phyloP scores from a whole-genome alignment of 2,888 invertebrate genomes.

The Beris morrisii region DNA sequence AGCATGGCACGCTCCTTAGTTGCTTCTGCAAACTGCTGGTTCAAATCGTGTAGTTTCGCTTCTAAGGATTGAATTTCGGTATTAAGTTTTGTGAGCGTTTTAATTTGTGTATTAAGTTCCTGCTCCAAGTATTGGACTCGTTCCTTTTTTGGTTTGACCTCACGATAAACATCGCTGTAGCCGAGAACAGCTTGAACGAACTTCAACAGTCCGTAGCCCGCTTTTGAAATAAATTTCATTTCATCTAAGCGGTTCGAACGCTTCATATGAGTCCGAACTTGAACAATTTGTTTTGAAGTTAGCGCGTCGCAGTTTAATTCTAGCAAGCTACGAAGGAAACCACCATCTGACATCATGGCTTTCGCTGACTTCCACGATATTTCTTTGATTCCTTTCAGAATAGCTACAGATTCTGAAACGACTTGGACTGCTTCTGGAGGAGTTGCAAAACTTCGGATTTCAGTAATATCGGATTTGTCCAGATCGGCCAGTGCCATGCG shows the following conservation, averaged over 20 bases:
- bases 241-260: conserved; percentile 72
- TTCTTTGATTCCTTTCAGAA: conserved; percentile 79
- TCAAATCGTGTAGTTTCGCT: conserved; percentile 67
- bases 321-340: conserved; percentile 75
- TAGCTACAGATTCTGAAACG: conserved; percentile 87
- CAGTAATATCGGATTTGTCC: conserved; percentile 88
- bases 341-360: conserved; percentile 89
- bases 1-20: conserved; percentile 61
- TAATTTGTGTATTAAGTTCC: conserved; percentile 65
- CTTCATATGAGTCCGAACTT: conserved; percentile 74
- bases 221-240: conserved; percentile 82
- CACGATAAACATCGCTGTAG: conserved; percentile 85
- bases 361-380: conserved; percentile 90
- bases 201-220: conserved; percentile 81
- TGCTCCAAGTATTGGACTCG: conserved; percentile 75
- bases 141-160: conserved; percentile 84
- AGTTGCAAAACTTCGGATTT: conserved; percentile 88
- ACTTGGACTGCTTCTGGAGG: conserved; percentile 88
- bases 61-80: conserved; percentile 74
- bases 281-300: conserved; percentile 69
- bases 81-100: conserved; percentile 71
- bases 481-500: conserved; percentile 77
- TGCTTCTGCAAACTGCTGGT: conserved; percentile 75
- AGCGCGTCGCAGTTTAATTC: conserved; percentile 85
- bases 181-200: conserved; percentile 85